Conservation (phyloP, 2,113 vertebrate genomes). For the Benitochromis conjunctus region DNA sequence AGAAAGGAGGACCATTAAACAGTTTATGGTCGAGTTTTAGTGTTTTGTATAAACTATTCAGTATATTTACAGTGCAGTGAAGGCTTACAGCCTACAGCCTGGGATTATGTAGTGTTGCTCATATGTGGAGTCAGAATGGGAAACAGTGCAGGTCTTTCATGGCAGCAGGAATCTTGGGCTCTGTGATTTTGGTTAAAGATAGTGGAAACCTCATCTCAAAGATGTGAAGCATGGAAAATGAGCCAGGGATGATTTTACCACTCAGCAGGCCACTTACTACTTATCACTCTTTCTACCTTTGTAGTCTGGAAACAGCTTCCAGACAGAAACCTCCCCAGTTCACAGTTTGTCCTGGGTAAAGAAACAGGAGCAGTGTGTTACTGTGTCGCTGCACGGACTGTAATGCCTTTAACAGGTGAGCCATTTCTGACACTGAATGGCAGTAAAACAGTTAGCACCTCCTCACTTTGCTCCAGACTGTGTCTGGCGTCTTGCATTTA, state of each 20-base stretch:
- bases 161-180: not conserved
- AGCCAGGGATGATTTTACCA: not conserved
- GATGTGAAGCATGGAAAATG: not conserved
- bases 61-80: slow-evolving; percentile 48
- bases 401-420: slow-evolving; percentile 61
- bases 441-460: slow-evolving; percentile 38
- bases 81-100: slow-evolving; percentile 11
- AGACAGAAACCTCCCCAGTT: not conserved
- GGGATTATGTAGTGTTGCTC: not conserved
- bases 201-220: not conserved
- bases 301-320: slow-evolving; percentile 31
- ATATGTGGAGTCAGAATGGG: not conserved
- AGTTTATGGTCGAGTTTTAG: slow-evolving; percentile 2
- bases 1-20: not conserved
- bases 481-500: slow-evolving; percentile 26
- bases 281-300: slow-evolving; percentile 17
- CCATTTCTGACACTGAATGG: slow-evolving; percentile 25
- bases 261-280: not conserved
- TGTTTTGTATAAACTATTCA: slow-evolving; percentile 31
- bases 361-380: slow-evolving; percentile 11
- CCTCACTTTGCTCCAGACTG: slow-evolving; percentile 41
- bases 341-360: not conserved
- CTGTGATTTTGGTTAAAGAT: not conserved
- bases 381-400: not conserved
- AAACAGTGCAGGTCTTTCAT: slow-evolving; percentile 1